Evolutionary conservation across 2,113 vertebrate genomes (phyloP).

Genomic region (Tychaedon coryphoeus): DNA sequence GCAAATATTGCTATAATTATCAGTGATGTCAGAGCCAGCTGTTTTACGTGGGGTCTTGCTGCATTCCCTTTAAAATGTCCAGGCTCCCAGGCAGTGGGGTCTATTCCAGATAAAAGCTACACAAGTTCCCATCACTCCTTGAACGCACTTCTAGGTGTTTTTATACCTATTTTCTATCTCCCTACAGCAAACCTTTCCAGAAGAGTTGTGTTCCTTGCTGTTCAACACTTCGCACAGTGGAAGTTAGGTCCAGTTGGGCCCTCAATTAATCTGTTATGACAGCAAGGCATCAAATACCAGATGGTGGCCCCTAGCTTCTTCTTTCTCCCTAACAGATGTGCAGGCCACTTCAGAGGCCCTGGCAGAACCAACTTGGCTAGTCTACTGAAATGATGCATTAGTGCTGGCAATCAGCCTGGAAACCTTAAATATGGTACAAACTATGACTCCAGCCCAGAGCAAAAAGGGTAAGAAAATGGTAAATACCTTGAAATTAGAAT

Average conservation of each 20-base stretch:
- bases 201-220: not conserved
- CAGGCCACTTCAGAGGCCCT: not conserved
- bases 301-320: not conserved
- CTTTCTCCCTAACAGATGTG: not conserved
- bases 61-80: not conserved
- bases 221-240: not conserved
- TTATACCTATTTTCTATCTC: not conserved
- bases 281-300: not conserved
- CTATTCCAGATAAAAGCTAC: not conserved
- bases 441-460: not conserved
- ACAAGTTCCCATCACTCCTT: not conserved
- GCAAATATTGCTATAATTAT: not conserved
- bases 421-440: not conserved
- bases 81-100: not conserved
- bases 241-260: not conserved
- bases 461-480: not conserved
- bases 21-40: not conserved
- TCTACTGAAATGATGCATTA: not conserved
- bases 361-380: not conserved
- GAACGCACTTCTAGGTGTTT: not conserved
- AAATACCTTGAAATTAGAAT: not conserved
- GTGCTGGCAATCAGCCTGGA: not conserved
- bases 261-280: not conserved
- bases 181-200: not conserved
- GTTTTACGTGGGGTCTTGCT: rapidly evolving